Conservation (phyloP, 2,888 invertebrate species). For the Rhimphoctona megacephalus region DNA sequence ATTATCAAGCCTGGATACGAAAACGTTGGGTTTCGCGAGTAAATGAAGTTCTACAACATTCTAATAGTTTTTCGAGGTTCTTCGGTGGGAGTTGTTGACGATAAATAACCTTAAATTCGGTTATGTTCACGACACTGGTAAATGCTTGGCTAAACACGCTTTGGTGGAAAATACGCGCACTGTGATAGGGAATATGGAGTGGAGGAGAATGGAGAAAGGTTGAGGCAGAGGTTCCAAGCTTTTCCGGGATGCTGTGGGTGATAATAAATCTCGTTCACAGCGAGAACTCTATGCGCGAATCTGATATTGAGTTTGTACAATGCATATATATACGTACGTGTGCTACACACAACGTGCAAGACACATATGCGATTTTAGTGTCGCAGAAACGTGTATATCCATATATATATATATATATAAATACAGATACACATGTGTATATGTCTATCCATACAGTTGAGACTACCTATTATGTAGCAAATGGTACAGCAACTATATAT, state of each 20-base stretch:
- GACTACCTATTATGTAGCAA: constrained; percentile 16
- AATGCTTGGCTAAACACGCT: constrained; percentile 65
- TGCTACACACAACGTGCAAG: constrained; percentile 20
- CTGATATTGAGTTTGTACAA: constrained; percentile 74
- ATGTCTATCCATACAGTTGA: neutral
- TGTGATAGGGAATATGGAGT: neutral
- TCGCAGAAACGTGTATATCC: constrained; percentile 16
- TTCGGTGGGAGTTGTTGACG: constrained; percentile 16
- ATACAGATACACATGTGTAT: neutral
- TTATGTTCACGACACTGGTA: constrained; percentile 67
- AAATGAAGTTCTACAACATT: constrained; percentile 18
- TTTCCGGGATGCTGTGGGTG: constrained; percentile 55
- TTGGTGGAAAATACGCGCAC: constrained; percentile 47
- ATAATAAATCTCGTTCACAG: constrained; percentile 74
- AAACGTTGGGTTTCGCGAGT: neutral
- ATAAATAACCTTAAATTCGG: constrained; percentile 67
- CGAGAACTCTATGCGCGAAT: constrained; percentile 70
- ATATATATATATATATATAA: neutral
- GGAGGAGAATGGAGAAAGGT: constrained; percentile 8
- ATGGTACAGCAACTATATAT: constrained; percentile 3
- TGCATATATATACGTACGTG: constrained; percentile 53
- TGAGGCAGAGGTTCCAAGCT: constrained; percentile 34
- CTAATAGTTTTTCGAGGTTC: constrained; percentile 24
- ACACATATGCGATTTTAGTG: constrained; percentile 58
- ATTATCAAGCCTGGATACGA: neutral